These are phyloP conservation scores for Leptatherina wallacei DNA, from an alignment of 2,797 vertebrate species.

Conservation along the genomic window DNA sequence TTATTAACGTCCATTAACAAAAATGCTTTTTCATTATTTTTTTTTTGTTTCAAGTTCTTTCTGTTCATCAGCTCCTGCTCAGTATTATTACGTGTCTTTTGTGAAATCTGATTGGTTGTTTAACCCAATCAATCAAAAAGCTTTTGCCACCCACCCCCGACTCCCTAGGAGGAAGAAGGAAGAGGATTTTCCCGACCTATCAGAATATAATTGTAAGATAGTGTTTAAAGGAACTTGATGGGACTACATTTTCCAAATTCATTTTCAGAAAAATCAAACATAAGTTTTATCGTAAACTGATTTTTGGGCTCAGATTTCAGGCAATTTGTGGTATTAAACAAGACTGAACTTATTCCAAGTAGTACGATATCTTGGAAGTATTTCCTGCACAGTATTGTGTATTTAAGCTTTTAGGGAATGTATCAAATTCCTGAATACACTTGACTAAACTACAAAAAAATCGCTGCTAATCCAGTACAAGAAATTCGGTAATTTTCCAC, in stretches of 20 bases:
- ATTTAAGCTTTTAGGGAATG: background rate
- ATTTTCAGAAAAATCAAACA: background rate
- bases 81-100: constrained; percentile 61
- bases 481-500: background rate
- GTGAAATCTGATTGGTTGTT: constrained; percentile 47
- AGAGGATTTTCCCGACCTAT: constrained; percentile 42
- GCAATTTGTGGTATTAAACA: no score
- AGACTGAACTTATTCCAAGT: no score
- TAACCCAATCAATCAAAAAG: constrained; percentile 44
- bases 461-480: background rate
- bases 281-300: background rate
- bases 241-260: background rate
- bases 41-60: constrained; percentile 52
- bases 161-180: constrained; percentile 49
- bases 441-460: background rate
- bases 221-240: background rate
- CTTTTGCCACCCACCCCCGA: constrained; percentile 17
- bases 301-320: background rate
- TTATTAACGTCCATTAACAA: constrained; percentile 69
- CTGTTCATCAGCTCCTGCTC: constrained; percentile 63
- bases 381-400: background rate
- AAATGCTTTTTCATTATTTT: constrained; percentile 27
- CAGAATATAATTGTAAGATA: background rate
- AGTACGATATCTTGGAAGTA: background rate
- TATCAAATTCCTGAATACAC: background rate